Evolutionary conservation across 2,888 invertebrate genomes (phyloP).

Genomic region (Stegana nigrithorax): DNA sequence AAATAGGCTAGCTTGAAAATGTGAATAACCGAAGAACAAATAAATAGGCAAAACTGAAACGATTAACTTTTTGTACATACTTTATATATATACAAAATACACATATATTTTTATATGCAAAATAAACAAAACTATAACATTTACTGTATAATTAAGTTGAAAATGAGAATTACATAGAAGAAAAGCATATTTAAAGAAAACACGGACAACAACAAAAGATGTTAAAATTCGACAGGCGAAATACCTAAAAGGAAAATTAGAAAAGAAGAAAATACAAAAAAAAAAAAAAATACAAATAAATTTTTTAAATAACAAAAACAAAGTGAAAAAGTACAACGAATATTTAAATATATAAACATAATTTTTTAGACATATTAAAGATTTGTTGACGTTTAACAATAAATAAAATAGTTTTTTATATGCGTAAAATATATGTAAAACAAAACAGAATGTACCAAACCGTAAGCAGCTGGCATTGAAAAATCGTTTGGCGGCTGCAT

Average conservation of each 20-base stretch:
- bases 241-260: too few relatives aligned
- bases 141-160: too few relatives aligned
- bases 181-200: too few relatives aligned
- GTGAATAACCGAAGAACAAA: too few relatives aligned
- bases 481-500: not conserved
- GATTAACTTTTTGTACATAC: too few relatives aligned
- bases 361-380: not conserved
- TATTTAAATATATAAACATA: not conserved
- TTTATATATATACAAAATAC: too few relatives aligned
- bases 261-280: not conserved
- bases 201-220: not conserved
- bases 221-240: too few relatives aligned
- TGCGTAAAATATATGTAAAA: not conserved
- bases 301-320: not conserved
- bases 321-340: constrained; percentile 10
- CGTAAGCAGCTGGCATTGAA: not conserved
- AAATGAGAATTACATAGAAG: too few relatives aligned
- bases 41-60: too few relatives aligned
- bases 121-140: too few relatives aligned
- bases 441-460: not conserved
- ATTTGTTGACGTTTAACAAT: not conserved
- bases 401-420: not conserved
- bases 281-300: not conserved
- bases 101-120: too few relatives aligned
- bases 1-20: too few relatives aligned